These are phyloP conservation scores for Platycercus adscitus DNA, from an alignment of 2,113 vertebrate species.

Conservation along the genomic window DNA sequence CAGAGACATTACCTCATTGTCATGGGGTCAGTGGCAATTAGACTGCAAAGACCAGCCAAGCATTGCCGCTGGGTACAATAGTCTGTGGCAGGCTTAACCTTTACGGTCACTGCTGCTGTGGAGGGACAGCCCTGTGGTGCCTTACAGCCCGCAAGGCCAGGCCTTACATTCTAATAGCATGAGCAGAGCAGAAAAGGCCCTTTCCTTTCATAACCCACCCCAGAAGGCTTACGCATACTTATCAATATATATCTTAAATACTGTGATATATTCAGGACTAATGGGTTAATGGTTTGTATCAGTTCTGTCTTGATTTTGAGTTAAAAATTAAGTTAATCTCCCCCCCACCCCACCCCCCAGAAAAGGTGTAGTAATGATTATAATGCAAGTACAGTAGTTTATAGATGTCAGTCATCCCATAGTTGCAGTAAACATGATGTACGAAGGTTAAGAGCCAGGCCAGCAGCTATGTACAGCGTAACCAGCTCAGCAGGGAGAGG, in stretches of 20 bases:
- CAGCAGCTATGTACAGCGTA: background rate
- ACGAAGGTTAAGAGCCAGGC: background rate
- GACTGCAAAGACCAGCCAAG: slow-evolving; percentile 42
- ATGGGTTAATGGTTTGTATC: background rate
- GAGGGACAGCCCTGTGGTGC: background rate
- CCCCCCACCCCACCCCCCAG: background rate
- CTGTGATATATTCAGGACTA: background rate
- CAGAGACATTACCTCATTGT: slow-evolving; percentile 70
- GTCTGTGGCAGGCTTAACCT: slow-evolving; percentile 40
- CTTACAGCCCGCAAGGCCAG: background rate
- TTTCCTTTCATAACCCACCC: background rate
- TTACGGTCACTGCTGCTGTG: background rate
- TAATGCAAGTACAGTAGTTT: background rate
- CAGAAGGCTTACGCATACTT: background rate
- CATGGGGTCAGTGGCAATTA: slow-evolving; percentile 60
- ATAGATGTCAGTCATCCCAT: background rate
- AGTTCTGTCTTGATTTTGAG: background rate
- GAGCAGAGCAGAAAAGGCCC: background rate
- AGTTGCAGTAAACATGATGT: background rate
- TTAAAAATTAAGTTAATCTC: background rate
- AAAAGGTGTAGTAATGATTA: background rate
- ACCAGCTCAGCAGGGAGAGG: background rate
- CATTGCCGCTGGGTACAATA: slow-evolving; percentile 26
- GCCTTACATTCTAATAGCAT: background rate
- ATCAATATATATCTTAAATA: fast-evolving